phyloP scores from a whole-genome alignment of 1,140 invertebrate genomes.

The Drosophila rhopaloa region DNA sequence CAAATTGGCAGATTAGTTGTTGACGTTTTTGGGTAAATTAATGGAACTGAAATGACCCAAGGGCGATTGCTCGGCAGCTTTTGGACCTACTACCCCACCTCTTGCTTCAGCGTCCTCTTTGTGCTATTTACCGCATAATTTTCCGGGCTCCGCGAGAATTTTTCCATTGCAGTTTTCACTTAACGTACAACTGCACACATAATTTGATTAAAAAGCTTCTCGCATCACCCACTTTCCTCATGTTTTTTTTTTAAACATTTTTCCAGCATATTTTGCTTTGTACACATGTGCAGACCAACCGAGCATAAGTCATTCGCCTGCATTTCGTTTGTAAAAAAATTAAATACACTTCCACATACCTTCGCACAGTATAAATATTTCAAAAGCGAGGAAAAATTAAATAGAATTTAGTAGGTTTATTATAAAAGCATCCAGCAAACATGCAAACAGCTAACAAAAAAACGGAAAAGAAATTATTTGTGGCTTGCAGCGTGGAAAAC shows the following conservation, averaged over 20 bases:
- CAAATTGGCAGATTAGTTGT: constrained; percentile 82
- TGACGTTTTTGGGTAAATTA: constrained; percentile 80
- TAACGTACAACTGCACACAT: constrained; percentile 77
- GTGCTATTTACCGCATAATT: constrained; percentile 75
- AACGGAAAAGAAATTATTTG: constrained; percentile 29
- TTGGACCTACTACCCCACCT: constrained; percentile 12
- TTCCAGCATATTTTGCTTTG: constrained; percentile 64
- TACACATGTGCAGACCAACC: constrained; percentile 51
- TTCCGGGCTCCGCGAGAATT: constrained; percentile 33
- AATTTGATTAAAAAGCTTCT: constrained; percentile 77
- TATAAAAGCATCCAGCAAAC: constrained; percentile 43
- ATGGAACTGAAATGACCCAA: constrained; percentile 69
- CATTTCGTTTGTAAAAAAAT: constrained; percentile 67
- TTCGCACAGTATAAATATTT: constrained; percentile 34
- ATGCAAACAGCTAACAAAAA: constrained; percentile 28
- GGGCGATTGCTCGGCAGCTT: constrained; percentile 38
- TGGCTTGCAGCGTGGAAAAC: constrained; percentile 4
- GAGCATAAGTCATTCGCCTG: constrained; percentile 59
- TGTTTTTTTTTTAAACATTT: constrained; percentile 30
- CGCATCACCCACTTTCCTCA: constrained; percentile 4
- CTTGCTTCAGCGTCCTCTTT: constrained; percentile 3
- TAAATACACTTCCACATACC: constrained; percentile 44
- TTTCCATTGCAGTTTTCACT: constrained; percentile 60
- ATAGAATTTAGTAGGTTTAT: constrained; percentile 62
- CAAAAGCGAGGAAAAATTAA: constrained; percentile 51